Base-by-base conservation (phyloP, 2,113 vertebrate genomes). In the Vicugna pacos region DNA sequence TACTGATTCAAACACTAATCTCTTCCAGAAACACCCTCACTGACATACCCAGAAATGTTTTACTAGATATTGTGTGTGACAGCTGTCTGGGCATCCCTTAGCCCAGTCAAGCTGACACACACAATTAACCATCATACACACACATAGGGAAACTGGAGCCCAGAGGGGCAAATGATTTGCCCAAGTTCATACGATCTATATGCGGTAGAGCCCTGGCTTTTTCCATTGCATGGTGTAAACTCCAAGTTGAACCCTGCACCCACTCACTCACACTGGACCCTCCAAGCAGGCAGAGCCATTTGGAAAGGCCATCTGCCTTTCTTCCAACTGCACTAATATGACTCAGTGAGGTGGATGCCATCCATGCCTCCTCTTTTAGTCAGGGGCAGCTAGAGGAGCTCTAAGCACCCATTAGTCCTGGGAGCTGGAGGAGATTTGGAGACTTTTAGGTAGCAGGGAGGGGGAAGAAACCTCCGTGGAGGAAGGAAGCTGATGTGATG, bases 391-490 rank as follows among this genome's bases (percentile, higher is more conserved):
- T 91, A 14, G 35, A 81, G 70, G 72, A 93, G 30, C 35, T 69
- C n/a, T 89, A 81, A 85, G 28, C 20, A 91, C 24, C n/a, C 50
- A 30, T 58, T 67, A 75, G 24, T 28, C 32, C 50, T 77, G 67
- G 24, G n/a, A 67, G 32, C 42, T 92, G 58, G 65, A 85, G 72
- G 65, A 85, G 16, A 28, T 67, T 81, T 93, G 56, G 54, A 95
- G 81, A 93, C 54, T 83, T 83, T 90, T 19, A 17, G 46, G 75
- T 80, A 48, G 60, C 38, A 93, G 24, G 50, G 32, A 50, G 6
- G 48, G 48, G 75, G 50, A 35, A 38, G 65, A 89, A 94, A 62
- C 11, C 73, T 92, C 85, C 76, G 72, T 75, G 64, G 90, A 93
- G 52, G 65, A 52, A 93, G 42, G 62, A 83, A 87, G 56, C 88